Conservation (phyloP, 2,113 vertebrate genomes). For the Thalassarche chlororhynchos region DNA sequence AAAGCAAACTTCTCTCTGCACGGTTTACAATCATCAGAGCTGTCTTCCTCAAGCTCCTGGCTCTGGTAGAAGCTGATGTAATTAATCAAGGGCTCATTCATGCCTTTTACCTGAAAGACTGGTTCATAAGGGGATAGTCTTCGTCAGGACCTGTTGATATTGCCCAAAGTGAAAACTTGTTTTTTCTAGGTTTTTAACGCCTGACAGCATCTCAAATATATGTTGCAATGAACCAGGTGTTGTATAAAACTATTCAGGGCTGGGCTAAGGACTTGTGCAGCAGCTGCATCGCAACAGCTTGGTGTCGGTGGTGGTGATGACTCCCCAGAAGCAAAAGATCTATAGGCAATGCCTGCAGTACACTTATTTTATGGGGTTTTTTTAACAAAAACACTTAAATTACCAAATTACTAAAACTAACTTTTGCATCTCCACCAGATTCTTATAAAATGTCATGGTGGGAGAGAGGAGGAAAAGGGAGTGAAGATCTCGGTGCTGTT, state of each 20-base stretch:
- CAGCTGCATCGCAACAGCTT: fast-evolving
- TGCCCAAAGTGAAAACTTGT: neutral
- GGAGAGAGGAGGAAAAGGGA: neutral
- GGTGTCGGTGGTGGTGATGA: too few species aligned
- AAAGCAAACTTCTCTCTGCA: neutral
- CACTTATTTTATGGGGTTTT: fast-evolving
- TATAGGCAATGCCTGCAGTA: fast-evolving
- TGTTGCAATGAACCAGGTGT: neutral
- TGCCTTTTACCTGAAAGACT: neutral
- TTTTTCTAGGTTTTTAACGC: neutral
- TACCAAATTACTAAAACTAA: too few species aligned
- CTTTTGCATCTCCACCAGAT: too few species aligned
- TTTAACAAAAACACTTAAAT: neutral
- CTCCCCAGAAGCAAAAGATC: neutral
- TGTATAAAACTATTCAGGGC: fast-evolving
- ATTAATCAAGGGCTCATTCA: neutral
- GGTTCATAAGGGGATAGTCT: neutral
- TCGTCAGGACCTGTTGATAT: neutral
- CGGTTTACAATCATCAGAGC: fast-evolving
- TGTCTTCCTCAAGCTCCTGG: neutral
- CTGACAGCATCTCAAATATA: fast-evolving
- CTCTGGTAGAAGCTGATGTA: neutral
- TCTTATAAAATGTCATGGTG: fast-evolving
- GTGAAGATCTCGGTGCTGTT: neutral
- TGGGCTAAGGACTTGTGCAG: neutral